Evolutionary conservation across 2,113 vertebrate genomes (phyloP).

Genomic region (Circaetus cinerascens): DNA sequence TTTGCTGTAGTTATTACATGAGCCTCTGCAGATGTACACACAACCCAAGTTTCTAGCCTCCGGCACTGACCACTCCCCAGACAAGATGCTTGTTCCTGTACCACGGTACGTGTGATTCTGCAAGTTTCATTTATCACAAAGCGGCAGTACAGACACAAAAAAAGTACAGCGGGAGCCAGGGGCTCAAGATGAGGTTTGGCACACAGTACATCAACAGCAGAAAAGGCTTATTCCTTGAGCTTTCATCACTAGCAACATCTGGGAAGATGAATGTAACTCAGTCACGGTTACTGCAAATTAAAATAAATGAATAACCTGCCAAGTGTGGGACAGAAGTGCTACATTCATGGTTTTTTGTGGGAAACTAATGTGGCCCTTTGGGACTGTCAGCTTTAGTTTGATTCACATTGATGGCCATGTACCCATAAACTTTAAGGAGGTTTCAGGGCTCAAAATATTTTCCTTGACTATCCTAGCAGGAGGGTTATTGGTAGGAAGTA

Average conservation of each 20-base stretch:
- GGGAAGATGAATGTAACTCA: conserved; percentile 53
- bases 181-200: conserved; percentile 54
- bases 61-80: conserved; percentile 51
- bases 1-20: conserved; percentile 55
- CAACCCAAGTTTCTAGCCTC: conserved; percentile 52
- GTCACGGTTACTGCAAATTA: conserved; percentile 51
- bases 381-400: background rate
- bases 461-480: background rate
- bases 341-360: background rate
- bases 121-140: conserved; percentile 54
- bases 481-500: background rate
- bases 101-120: conserved; percentile 45
- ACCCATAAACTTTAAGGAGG: background rate
- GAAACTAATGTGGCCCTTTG: background rate
- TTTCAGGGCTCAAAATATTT: background rate
- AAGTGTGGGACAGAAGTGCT: conserved; percentile 38
- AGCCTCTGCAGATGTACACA: conserved; percentile 32
- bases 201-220: conserved; percentile 34
- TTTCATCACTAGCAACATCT: conserved; percentile 59
- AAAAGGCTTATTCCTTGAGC: conserved; percentile 49
- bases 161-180: conserved; percentile 46
- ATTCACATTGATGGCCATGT: background rate
- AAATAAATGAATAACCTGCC: conserved; percentile 51
- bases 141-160: conserved; percentile 36
- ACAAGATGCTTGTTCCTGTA: conserved; percentile 48